Conservation (phyloP, 2,888 invertebrate species). For the Drosophila buzzatii region DNA sequence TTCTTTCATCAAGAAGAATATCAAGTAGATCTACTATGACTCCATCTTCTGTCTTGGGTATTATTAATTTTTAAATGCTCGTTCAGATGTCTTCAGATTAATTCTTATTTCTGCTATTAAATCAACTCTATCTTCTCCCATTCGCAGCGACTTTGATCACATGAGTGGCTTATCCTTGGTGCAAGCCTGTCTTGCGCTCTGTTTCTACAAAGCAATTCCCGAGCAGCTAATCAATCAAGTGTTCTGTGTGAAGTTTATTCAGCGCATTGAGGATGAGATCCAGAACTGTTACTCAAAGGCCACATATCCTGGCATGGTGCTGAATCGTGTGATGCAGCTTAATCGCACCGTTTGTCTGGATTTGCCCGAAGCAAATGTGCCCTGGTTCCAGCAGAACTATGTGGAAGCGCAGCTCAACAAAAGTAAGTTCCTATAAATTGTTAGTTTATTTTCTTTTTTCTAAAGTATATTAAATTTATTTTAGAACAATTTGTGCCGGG, state of each 20-base stretch:
- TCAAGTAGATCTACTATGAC: background rate
- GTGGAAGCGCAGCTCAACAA: constrained; percentile 86
- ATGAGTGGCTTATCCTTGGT: constrained; percentile 86
- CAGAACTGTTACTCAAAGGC: constrained; percentile 87
- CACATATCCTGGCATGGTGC: constrained; percentile 86
- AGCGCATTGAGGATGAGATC: constrained; percentile 87
- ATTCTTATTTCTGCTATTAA: background rate
- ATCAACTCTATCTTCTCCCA: background rate
- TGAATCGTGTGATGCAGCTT: constrained; percentile 87
- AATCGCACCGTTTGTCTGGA: constrained; percentile 89
- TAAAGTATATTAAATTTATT: background rate
- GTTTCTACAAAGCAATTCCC: constrained; percentile 86
- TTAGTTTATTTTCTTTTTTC: too few relatives aligned
- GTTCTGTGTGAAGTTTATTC: constrained; percentile 87
- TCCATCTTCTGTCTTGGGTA: background rate
- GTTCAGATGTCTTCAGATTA: too few relatives aligned
- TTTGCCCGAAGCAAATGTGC: constrained; percentile 88
- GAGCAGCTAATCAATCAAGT: constrained; percentile 86
- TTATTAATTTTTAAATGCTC: too few relatives aligned
- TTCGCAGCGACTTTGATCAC: constrained; percentile 86
- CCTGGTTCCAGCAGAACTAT: constrained; percentile 89
- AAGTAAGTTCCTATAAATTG: constrained; percentile 76
- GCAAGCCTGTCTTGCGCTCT: constrained; percentile 86
- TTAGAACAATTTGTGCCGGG: constrained; percentile 59
- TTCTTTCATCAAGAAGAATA: background rate